Conservation (phyloP, 2,888 invertebrate genomes). For the Melieria omissa region DNA sequence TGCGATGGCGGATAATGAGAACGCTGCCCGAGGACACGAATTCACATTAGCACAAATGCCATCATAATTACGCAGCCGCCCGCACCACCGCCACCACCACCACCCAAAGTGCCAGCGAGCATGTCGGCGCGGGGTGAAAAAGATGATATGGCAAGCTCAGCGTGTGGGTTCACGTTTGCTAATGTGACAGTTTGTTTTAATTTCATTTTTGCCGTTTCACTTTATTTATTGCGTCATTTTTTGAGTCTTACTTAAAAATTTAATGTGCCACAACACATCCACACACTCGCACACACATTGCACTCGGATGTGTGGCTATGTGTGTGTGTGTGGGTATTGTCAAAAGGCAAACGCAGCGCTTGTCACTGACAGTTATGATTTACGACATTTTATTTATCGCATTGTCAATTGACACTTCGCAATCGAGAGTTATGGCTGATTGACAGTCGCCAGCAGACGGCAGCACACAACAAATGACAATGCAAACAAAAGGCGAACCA, state of each 20-base stretch:
- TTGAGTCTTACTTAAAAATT: too few species aligned
- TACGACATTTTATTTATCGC: slow-evolving; percentile 43
- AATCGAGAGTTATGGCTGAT: slow-evolving; percentile 47
- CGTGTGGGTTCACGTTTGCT: slow-evolving; percentile 5
- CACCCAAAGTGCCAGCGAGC: slow-evolving; percentile 33
- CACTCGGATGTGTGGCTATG: neutral
- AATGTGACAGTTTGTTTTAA: slow-evolving; percentile 1
- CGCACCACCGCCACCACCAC: slow-evolving; percentile 3
- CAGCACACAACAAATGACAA: too few species aligned
- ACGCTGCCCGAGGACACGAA: slow-evolving; percentile 52
- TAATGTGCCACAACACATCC: too few species aligned
- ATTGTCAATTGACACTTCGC: slow-evolving; percentile 39
- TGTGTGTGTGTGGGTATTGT: neutral
- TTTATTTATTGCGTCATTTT: too few species aligned
- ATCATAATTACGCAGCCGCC: slow-evolving; percentile 37
- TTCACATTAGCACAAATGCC: slow-evolving; percentile 62
- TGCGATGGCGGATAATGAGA: slow-evolving; percentile 47
- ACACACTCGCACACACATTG: neutral
- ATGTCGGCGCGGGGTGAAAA: slow-evolving; percentile 3
- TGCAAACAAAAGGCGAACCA: too few species aligned
- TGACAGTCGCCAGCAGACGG: slow-evolving; percentile 42
- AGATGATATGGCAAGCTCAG: slow-evolving; percentile 16
- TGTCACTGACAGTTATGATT: slow-evolving; percentile 46
- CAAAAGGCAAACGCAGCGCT: slow-evolving; percentile 21
- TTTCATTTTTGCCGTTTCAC: too few species aligned